Evolutionary conservation across 2,888 invertebrate genomes (phyloP).

Genomic region (Leptinotarsa tumamoca): DNA sequence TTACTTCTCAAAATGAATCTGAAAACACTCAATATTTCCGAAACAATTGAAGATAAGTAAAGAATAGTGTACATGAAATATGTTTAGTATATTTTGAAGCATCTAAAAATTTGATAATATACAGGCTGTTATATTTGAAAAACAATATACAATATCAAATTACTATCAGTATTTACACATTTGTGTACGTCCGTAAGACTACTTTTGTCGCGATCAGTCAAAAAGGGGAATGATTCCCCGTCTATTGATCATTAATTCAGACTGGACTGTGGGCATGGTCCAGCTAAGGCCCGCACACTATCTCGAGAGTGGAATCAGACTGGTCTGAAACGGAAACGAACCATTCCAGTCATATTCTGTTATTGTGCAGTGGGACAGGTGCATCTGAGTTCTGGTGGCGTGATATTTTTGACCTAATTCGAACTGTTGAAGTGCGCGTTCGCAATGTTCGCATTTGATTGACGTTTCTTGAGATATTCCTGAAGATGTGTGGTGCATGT

Average conservation of each 20-base stretch:
- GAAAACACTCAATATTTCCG: no score
- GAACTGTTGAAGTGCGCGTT: not conserved
- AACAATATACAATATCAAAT: no score
- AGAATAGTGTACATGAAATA: no score
- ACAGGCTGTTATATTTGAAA: no score
- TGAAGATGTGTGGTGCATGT: not conserved
- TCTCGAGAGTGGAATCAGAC: slow-evolving; percentile 39
- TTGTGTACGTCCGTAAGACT: not conserved
- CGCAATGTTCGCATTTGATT: not conserved
- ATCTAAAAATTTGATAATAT: no score
- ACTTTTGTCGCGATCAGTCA: not conserved
- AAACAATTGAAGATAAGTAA: no score
- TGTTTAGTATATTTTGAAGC: no score
- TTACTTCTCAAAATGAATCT: no score
- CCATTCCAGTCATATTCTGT: slow-evolving; percentile 31
- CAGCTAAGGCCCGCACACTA: slow-evolving; percentile 36
- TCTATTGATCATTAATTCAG: slow-evolving; percentile 26
- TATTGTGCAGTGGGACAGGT: slow-evolving; percentile 22
- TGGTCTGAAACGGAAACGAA: slow-evolving; percentile 33
- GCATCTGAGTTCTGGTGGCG: slow-evolving; percentile 14
- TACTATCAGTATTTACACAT: no score
- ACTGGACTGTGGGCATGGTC: slow-evolving; percentile 40
- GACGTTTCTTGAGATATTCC: slow-evolving; percentile 1
- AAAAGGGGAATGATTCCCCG: not conserved
- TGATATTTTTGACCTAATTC: slow-evolving; percentile 7